Evolutionary conservation across 2,113 vertebrate genomes (phyloP).

Genomic region (Apteryx mantelli): DNA sequence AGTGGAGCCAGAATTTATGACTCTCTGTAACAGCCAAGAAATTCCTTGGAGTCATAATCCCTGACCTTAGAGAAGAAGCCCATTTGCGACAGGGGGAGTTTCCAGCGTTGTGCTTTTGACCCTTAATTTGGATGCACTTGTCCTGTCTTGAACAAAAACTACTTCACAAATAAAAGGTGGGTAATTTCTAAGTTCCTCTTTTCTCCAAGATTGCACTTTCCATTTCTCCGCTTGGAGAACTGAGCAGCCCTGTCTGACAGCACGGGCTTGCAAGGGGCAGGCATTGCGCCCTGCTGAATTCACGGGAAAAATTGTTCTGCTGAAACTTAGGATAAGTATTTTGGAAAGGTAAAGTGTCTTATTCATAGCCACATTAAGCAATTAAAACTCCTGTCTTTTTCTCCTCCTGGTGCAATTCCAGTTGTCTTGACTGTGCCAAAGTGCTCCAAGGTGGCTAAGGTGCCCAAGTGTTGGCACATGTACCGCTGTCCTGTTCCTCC

Average conservation of each 20-base stretch:
- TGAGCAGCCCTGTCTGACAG: neutral
- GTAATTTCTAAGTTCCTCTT: neutral
- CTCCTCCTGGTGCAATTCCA: conserved; percentile 19
- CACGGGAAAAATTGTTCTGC: neutral
- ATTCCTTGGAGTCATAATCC: neutral
- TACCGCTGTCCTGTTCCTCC: neutral
- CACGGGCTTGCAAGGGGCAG: neutral
- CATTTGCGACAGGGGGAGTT: neutral
- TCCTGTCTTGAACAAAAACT: neutral
- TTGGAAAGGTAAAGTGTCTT: conserved; percentile 6
- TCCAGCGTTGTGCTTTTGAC: neutral
- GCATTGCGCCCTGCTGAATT: neutral
- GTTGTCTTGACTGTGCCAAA: neutral
- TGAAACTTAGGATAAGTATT: neutral
- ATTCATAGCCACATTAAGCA: neutral
- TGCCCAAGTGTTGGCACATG: neutral
- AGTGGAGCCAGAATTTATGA: neutral
- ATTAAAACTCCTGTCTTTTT: conserved; percentile 12
- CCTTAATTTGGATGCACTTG: neutral
- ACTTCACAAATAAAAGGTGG: neutral
- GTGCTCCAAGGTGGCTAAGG: neutral
- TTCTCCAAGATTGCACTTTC: neutral
- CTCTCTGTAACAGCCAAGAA: neutral
- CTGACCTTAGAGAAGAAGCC: neutral
- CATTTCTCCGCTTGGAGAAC: neutral